phyloP scores from a whole-genome alignment of 2,797 vertebrate species.

The Leptodon cayanensis region DNA sequence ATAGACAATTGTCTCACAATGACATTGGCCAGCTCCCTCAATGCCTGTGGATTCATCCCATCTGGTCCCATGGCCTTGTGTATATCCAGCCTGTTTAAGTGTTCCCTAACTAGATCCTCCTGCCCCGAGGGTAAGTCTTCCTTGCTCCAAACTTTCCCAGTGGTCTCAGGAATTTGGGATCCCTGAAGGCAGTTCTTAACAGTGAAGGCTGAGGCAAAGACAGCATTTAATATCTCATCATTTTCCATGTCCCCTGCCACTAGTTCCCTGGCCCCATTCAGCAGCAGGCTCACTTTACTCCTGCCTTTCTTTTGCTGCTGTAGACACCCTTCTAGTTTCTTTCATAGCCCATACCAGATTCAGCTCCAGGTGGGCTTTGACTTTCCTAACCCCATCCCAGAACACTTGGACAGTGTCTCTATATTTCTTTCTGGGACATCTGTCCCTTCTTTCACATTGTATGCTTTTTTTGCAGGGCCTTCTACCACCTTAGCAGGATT shows the following conservation, averaged over 20 bases:
- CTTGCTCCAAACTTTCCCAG: neutral
- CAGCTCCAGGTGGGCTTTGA: neutral
- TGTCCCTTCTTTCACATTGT: neutral
- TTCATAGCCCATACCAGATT: neutral
- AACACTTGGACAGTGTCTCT: neutral
- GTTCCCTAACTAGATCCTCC: neutral
- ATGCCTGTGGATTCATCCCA: neutral
- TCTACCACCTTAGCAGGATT: neutral
- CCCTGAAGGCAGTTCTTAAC: neutral
- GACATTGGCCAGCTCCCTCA: neutral
- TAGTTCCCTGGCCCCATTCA: neutral
- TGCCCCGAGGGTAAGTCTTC: neutral
- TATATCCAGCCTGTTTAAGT: neutral
- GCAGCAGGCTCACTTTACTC: neutral
- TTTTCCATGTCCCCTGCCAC: neutral
- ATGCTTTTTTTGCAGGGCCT: neutral
- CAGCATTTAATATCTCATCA: neutral
- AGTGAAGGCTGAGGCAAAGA: neutral
- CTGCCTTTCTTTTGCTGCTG: neutral
- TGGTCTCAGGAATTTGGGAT: neutral
- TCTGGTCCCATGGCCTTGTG: neutral
- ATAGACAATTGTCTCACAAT: neutral
- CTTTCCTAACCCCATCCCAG: neutral
- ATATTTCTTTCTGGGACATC: neutral
- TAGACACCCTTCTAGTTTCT: neutral